Base-by-base conservation (phyloP, 2,888 invertebrate genomes). In the Phengaris arion region DNA sequence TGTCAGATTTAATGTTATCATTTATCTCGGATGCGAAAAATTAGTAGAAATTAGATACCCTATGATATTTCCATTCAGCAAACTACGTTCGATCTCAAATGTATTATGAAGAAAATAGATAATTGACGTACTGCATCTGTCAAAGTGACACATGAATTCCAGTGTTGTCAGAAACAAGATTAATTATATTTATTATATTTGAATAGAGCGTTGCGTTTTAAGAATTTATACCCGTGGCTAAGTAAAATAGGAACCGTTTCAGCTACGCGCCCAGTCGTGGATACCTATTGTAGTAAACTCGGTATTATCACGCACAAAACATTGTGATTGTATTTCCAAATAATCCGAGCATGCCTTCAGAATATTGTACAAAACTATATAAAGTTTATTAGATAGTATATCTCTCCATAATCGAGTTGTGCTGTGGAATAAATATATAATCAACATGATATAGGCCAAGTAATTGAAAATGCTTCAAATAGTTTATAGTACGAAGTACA, bases 401-500 rank as follows among this genome's bases (percentile, higher is more conserved):
- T 72, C 52, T 52, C 52, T 52, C 52, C 51, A 54, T 52, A 72
- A 72, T 13, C 72, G 72, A 52, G 15, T 51, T 54, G 72, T 72
- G 72, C 72, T 72, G 72, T 72, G 72, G 72, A 72, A 78, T 77
- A 78, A 59, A 64, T 76, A 77, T 82, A 79, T 82, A 82, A 81
- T 80, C 81, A 79, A 81, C 77, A 78, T 35, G 0, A 35, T 79
- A 79, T 83, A 85, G 87, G 86, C 85, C 83, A 84, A 81, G 80
- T 81, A 83, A 85, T 84, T 82, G 81, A 83, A 85, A 83, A 86
- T 87, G 90, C 92, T 91, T 90, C 86, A 85, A 86, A 83, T 91
- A 90, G 86, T 80, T 83, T 83, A 82, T 84, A 89, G 85, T 83
- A 83, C 79, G 87, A 87, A 89, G 87, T 87, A 87, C 84, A 85